phyloP scores from a whole-genome alignment of 2,797 vertebrate species.

The Phoxinus dragarum region DNA sequence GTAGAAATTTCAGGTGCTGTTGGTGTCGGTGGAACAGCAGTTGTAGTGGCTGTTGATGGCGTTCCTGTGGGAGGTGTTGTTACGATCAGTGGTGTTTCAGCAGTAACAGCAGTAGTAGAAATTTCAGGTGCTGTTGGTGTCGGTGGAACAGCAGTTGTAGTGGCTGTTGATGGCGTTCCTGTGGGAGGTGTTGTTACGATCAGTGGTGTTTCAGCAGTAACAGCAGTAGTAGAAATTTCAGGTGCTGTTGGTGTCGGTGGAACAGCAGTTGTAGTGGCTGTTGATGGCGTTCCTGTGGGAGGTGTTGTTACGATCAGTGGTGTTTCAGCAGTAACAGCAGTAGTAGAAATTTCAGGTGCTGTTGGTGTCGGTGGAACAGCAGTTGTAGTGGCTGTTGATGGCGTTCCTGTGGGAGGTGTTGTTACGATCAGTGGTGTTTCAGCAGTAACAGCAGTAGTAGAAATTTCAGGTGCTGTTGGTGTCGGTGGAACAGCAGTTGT shows the following conservation, averaged over 20 bases:
- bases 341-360: background rate
- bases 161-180: background rate
- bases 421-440: background rate
- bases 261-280: too few species aligned
- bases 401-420: too few species aligned
- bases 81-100: background rate
- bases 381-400: background rate
- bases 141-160: background rate
- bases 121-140: background rate
- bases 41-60: background rate
- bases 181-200: background rate
- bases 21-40: background rate
- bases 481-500: too few species aligned
- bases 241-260: too few species aligned
- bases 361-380: background rate
- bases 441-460: background rate
- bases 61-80: too few species aligned
- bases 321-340: conserved; percentile 16
- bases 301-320: too few species aligned
- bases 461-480: too few species aligned
- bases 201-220: too few species aligned
- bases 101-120: background rate
- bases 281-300: too few species aligned
- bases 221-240: too few species aligned
- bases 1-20: background rate